phyloP scores from a whole-genome alignment of 2,113 vertebrate genomes.

The Sceloporus tristichus region DNA sequence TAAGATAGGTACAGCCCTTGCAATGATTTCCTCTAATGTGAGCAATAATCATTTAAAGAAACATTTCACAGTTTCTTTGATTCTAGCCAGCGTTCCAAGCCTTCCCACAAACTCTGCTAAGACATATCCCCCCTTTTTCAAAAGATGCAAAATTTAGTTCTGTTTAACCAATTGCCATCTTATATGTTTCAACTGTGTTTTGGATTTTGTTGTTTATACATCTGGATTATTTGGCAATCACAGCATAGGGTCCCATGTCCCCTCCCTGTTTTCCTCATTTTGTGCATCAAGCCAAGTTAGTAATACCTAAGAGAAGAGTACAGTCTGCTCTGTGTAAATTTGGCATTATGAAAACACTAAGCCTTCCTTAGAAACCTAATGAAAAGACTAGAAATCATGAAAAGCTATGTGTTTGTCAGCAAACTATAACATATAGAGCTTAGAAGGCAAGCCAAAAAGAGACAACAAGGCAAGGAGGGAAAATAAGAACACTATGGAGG shows the following conservation, averaged over 20 bases:
- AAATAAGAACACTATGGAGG: neutral
- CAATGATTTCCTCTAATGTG: neutral
- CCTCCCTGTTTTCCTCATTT: too few species aligned
- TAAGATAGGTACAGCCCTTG: neutral
- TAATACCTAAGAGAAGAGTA: neutral
- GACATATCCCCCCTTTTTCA: neutral
- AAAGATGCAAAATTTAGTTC: neutral
- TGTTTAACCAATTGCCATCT: neutral
- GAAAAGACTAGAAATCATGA: neutral
- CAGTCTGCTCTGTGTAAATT: neutral
- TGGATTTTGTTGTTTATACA: neutral
- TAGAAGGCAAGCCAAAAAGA: neutral
- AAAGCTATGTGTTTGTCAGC: neutral
- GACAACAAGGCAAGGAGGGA: neutral
- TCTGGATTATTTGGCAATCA: neutral
- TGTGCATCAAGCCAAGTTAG: neutral
- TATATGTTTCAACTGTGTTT: neutral
- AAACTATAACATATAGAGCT: neutral
- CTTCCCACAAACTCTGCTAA: neutral
- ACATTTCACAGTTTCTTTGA: neutral
- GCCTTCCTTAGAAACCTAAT: slow-evolving; percentile 1
- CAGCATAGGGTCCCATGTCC: neutral
- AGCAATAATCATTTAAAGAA: neutral
- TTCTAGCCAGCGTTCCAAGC: neutral
- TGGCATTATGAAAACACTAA: neutral